Evolutionary conservation across 1,140 invertebrate genomes (phyloP).

Genomic region (Drosophila sp.): DNA sequence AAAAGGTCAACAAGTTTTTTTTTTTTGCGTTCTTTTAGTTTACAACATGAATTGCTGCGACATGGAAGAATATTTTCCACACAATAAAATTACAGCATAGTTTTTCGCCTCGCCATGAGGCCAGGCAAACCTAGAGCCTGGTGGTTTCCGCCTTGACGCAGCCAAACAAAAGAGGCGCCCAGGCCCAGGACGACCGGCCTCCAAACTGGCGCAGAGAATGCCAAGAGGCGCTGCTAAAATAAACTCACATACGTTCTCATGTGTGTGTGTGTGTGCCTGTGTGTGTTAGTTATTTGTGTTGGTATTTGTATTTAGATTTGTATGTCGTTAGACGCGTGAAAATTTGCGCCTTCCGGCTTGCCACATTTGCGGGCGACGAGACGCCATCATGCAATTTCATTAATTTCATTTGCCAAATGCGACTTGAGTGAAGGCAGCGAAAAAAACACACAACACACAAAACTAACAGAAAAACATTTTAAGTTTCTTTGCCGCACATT

Average conservation of each 20-base stretch:
- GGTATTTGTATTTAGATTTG: constrained; percentile 1
- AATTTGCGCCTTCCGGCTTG: constrained; percentile 50
- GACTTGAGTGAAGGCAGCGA: constrained; percentile 22
- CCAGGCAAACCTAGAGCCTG: not conserved
- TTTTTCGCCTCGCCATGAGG: constrained; percentile 33
- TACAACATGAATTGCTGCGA: constrained; percentile 33
- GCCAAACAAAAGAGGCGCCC: constrained; percentile 51
- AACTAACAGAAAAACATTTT: not conserved
- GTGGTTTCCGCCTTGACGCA: constrained; percentile 46
- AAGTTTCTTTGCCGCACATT: not conserved
- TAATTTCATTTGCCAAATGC: constrained; percentile 69
- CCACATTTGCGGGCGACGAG: constrained; percentile 35
- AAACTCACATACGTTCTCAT: constrained; percentile 27
- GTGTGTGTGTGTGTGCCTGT: constrained; percentile 7
- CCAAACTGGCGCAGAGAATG: constrained; percentile 49
- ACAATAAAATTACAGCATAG: constrained; percentile 65
- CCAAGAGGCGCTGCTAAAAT: constrained; percentile 43
- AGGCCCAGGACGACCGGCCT: constrained; percentile 25
- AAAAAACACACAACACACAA: constrained; percentile 6
- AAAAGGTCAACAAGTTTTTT: constrained; percentile 33
- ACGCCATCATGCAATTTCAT: constrained; percentile 50
- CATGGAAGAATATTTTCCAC: constrained; percentile 49
- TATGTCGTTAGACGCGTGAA: constrained; percentile 35
- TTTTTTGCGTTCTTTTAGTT: constrained; percentile 7
- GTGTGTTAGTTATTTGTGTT: not conserved